A percentile compares a stretch with the other conserved stretches of the same genome.
Conservation (phyloP, 2,113 vertebrate genomes). For the Microtus ochrogaster region DNA sequence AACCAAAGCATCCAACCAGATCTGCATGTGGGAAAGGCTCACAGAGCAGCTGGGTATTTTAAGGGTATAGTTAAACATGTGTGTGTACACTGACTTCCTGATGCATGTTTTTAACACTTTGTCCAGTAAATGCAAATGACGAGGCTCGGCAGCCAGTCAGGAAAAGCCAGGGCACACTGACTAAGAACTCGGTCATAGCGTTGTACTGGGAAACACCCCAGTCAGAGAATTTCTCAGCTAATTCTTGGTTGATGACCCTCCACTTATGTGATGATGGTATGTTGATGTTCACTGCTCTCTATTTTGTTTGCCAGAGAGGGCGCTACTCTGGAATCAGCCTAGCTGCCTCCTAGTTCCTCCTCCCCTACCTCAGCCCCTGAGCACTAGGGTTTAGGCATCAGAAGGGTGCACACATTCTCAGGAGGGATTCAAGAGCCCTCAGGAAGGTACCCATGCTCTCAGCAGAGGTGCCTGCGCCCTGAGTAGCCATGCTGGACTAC, state of each 20-base stretch:
- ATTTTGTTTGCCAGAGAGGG: not conserved
- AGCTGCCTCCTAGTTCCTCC: not conserved
- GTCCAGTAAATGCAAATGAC: constrained; percentile 52
- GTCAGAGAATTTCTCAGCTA: constrained; percentile 71
- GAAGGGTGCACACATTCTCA: not conserved
- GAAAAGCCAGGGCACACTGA: constrained; percentile 63
- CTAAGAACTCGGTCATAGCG: constrained; percentile 58
- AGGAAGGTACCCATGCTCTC: not conserved
- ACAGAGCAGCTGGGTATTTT: not conserved
- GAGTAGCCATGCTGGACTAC: not conserved
- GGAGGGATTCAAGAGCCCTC: not conserved
- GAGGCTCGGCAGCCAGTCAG: constrained; percentile 62
- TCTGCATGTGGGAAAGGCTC: not conserved
- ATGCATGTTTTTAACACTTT: constrained; percentile 62
- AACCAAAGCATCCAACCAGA: not conserved
- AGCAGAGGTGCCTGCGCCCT: not conserved
- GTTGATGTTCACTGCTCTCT: not conserved
- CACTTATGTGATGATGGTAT: not conserved
- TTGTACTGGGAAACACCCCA: constrained; percentile 45
- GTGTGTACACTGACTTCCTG: not conserved
- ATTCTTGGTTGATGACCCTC: not conserved
- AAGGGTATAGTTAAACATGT: not conserved
- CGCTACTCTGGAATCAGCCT: too few species aligned
- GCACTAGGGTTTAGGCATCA: not conserved
- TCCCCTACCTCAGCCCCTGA: not conserved